phyloP scores from a whole-genome alignment of 1,140 invertebrate species.

The Thaumetopoea pityocampa region DNA sequence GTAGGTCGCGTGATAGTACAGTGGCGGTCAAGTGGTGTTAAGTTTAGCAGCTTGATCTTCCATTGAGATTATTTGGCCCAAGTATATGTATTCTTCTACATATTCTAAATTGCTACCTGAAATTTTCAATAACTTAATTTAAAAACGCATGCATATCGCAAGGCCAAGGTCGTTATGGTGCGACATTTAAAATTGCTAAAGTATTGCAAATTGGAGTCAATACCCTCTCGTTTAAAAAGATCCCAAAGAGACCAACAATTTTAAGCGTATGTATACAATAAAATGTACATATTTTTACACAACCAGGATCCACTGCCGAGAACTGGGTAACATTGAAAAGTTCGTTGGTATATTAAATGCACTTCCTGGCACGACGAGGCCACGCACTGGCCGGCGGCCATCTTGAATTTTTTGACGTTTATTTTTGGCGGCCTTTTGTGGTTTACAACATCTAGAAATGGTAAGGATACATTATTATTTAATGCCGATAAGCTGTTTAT shows the following conservation, averaged over 20 bases:
- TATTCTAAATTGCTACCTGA: too few species aligned
- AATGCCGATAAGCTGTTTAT: slow-evolving; percentile 15
- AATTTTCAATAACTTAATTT: slow-evolving; percentile 1
- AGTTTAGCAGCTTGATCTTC: too few species aligned
- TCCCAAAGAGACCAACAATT: slow-evolving; percentile 50
- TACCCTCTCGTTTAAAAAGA: slow-evolving; percentile 28
- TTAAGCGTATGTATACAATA: slow-evolving; percentile 24
- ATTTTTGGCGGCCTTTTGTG: slow-evolving; percentile 65
- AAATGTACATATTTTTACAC: slow-evolving; percentile 39
- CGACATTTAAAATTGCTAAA: slow-evolving; percentile 31
- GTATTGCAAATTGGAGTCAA: slow-evolving; percentile 16
- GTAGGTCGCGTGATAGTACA: too few species aligned
- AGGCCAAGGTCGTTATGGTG: slow-evolving; percentile 23
- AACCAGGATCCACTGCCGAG: slow-evolving; percentile 43
- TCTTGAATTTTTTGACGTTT: slow-evolving; percentile 71
- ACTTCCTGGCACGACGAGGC: slow-evolving; percentile 64
- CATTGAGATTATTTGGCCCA: too few species aligned
- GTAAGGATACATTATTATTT: slow-evolving; percentile 36
- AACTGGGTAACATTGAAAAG: slow-evolving; percentile 70
- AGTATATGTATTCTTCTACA: too few species aligned
- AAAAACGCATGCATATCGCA: slow-evolving; percentile 12
- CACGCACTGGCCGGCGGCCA: slow-evolving; percentile 52
- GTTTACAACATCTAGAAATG: slow-evolving; percentile 36
- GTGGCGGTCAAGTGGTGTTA: too few species aligned
- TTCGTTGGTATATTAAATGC: slow-evolving; percentile 72